Percentiles rank a stretch among this genome's conserved stretches.
phyloP scores from a whole-genome alignment of 2,888 invertebrate species.

The Drosophila algonquin region DNA sequence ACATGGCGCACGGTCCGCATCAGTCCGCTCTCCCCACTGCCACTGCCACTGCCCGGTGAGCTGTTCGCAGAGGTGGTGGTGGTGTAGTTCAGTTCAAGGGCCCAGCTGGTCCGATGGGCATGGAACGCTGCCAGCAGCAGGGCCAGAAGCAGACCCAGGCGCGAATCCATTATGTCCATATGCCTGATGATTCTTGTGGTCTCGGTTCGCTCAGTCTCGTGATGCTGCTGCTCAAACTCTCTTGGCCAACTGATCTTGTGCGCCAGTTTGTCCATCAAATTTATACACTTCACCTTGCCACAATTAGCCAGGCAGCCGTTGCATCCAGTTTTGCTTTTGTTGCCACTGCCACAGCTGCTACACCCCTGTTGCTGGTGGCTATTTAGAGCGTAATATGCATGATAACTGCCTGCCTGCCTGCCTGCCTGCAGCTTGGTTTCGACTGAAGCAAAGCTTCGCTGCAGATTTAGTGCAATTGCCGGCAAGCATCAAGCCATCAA shows the following conservation, averaged over 20 bases:
- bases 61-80: background rate
- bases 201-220: conserved; percentile 8
- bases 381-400: conserved; percentile 80
- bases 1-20: conserved; percentile 81
- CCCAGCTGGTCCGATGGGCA: conserved; percentile 35
- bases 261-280: conserved; percentile 68
- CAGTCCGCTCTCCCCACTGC: conserved; percentile 72
- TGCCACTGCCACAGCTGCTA: conserved; percentile 23
- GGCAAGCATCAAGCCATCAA: conserved; percentile 30
- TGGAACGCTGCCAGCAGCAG: conserved; percentile 57
- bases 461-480: conserved; percentile 80
- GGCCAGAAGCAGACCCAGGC: conserved; percentile 59
- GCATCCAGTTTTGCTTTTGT: conserved; percentile 70
- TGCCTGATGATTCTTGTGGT: conserved; percentile 32
- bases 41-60: conserved; percentile 5
- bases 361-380: conserved; percentile 47
- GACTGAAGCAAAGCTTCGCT: conserved; percentile 78
- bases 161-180: conserved; percentile 65
- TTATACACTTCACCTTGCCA: conserved; percentile 79
- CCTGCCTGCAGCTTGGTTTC: conserved; percentile 18
- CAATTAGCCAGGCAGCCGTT: conserved; percentile 76
- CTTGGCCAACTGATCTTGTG: conserved; percentile 81
- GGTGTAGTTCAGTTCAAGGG: conserved; percentile 37
- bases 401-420: conserved; percentile 54
- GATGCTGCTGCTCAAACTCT: conserved; percentile 44